These are phyloP conservation scores for Nomada ferruginata DNA, from an alignment of 2,888 invertebrate genomes.

Conservation along the genomic window DNA sequence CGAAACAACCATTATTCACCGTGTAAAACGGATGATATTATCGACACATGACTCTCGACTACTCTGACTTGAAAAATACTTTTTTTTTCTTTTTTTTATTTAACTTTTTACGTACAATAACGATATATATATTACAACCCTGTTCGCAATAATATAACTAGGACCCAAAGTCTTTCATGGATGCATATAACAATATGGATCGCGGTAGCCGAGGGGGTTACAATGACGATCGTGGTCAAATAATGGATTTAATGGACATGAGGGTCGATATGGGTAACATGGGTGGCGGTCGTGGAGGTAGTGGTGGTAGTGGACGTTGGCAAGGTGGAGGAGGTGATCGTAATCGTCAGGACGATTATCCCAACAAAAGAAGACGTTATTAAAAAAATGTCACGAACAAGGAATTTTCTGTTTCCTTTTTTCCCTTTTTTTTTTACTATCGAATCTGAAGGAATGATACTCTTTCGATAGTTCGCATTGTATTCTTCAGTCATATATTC, in stretches of 20 bases:
- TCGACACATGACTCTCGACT: slow-evolving; percentile 47
- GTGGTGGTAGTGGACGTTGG: slow-evolving; percentile 82
- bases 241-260: slow-evolving; percentile 84
- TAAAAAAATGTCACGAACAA: slow-evolving; percentile 76
- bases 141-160: slow-evolving; percentile 61
- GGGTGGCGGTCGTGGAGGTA: slow-evolving; percentile 81
- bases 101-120: slow-evolving; percentile 13
- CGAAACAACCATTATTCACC: slow-evolving; percentile 63
- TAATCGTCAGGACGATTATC: slow-evolving; percentile 88
- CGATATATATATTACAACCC: slow-evolving; percentile 4
- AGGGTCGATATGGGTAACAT: slow-evolving; percentile 83
- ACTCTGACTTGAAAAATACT: slow-evolving; percentile 1
- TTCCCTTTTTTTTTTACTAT: slow-evolving; percentile 17
- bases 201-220: slow-evolving; percentile 82
- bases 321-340: slow-evolving; percentile 84
- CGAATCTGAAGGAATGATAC: slow-evolving; percentile 15
- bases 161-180: slow-evolving; percentile 85
- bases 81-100: slow-evolving; percentile 11
- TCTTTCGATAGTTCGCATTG: slow-evolving; percentile 42
- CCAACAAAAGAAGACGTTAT: slow-evolving; percentile 88
- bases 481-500: slow-evolving; percentile 53
- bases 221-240: slow-evolving; percentile 82
- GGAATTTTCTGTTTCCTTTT: slow-evolving; percentile 1
- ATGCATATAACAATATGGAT: slow-evolving; percentile 83
- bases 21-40: slow-evolving; percentile 58